Percentiles rank a stretch among this genome's conserved stretches.
These are phyloP conservation scores for Eolophus roseicapilla DNA, from an alignment of 2,113 vertebrate genomes.

Conservation along the genomic window DNA sequence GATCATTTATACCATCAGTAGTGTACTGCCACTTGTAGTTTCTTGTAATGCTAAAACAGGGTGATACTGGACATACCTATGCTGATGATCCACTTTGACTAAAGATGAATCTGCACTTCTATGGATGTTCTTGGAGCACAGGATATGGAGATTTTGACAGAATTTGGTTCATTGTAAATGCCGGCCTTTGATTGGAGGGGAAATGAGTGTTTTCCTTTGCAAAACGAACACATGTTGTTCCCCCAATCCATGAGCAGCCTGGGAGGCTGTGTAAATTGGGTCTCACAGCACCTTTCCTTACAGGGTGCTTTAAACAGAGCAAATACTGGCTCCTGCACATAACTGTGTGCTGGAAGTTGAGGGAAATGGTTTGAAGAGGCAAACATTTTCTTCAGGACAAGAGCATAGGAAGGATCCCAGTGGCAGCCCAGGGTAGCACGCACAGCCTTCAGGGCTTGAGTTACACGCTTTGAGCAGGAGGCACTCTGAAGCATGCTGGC, in stretches of 20 bases:
- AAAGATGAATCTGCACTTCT: background rate
- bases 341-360: background rate
- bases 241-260: background rate
- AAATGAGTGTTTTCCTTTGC: constrained; percentile 44
- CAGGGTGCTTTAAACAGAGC: background rate
- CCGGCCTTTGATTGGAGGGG: constrained; percentile 17
- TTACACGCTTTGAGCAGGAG: background rate
- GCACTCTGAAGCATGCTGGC: background rate
- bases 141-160: background rate
- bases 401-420: background rate
- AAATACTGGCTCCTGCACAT: background rate
- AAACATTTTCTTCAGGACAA: background rate
- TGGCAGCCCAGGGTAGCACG: background rate
- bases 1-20: background rate
- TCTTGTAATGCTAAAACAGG: background rate
- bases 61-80: background rate
- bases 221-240: background rate
- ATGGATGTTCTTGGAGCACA: background rate
- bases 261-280: background rate
- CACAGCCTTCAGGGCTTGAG: background rate
- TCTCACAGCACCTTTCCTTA: background rate
- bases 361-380: background rate
- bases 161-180: constrained; percentile 33
- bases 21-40: background rate
- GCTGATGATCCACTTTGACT: background rate